Evolutionary conservation across 2,113 vertebrate species (phyloP).

Genomic region (Procapra przewalskii): DNA sequence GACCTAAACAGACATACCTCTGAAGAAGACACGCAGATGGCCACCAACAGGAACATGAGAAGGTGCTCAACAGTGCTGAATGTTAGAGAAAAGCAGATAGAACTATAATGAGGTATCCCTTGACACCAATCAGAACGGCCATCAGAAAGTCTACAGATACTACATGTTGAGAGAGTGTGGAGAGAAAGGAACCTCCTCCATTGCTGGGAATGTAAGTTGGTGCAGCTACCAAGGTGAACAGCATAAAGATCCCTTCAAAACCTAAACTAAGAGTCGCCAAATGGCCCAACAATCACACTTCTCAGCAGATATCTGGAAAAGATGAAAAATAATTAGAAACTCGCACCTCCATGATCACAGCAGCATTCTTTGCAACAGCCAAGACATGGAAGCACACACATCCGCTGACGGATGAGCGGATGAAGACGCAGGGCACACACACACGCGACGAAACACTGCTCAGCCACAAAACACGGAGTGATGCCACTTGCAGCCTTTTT

Average conservation of each 20-base stretch:
- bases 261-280: background rate
- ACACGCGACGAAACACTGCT: fast-evolving
- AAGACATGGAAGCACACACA: fast-evolving
- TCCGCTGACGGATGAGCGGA: fast-evolving
- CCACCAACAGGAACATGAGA: background rate
- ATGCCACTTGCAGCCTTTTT: fast-evolving
- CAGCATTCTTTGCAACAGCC: background rate
- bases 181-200: background rate
- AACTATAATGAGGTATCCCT: background rate
- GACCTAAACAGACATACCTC: background rate
- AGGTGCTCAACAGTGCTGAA: background rate
- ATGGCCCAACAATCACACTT: background rate
- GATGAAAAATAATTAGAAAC: background rate
- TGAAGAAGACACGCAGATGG: background rate
- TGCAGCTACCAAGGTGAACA: background rate
- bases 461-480: background rate
- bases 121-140: background rate
- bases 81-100: background rate
- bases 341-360: fast-evolving
- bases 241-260: background rate
- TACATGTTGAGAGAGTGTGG: background rate
- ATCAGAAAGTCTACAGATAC: background rate
- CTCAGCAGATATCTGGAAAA: background rate
- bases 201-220: background rate
- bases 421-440: background rate